A percentile compares a stretch with the other conserved stretches of the same genome.
These are phyloP conservation scores for Dinocampus coccinellae DNA, from an alignment of 2,888 invertebrate species.

Conservation along the genomic window DNA sequence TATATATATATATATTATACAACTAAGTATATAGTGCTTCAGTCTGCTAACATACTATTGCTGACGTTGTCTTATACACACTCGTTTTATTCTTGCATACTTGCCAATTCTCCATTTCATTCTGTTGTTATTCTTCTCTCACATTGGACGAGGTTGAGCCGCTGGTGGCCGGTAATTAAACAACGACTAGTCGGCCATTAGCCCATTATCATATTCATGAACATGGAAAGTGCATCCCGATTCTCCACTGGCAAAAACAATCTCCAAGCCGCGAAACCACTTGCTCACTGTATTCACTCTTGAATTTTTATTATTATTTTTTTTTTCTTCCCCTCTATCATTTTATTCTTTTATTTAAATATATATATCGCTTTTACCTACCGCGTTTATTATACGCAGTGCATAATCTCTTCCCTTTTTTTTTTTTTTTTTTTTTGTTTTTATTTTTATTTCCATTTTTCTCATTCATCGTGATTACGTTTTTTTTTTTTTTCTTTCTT, in stretches of 20 bases:
- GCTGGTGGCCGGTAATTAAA: slow-evolving; percentile 64
- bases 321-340: not conserved
- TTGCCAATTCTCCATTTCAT: not conserved
- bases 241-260: slow-evolving; percentile 53
- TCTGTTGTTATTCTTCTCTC: slow-evolving; percentile 2
- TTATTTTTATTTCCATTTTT: too few relatives aligned
- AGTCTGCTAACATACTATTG: slow-evolving; percentile 30
- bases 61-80: not conserved
- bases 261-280: slow-evolving; percentile 26
- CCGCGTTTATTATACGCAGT: too few relatives aligned
- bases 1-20: too few relatives aligned
- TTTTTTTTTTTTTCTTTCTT: too few relatives aligned
- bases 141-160: slow-evolving; percentile 51
- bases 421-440: too few relatives aligned
- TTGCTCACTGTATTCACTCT: slow-evolving; percentile 21
- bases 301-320: not conserved
- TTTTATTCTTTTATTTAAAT: too few relatives aligned
- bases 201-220: slow-evolving; percentile 69
- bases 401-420: too few relatives aligned
- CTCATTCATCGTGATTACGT: too few relatives aligned
- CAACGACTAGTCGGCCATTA: slow-evolving; percentile 68
- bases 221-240: slow-evolving; percentile 68
- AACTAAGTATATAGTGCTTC: slow-evolving; percentile 5
- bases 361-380: too few relatives aligned
- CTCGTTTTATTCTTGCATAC: not conserved